Percentiles rank a stretch among this genome's conserved stretches.
Evolutionary conservation across 1,140 invertebrate species (phyloP).

Genomic region (Drosophila kohkoa): DNA sequence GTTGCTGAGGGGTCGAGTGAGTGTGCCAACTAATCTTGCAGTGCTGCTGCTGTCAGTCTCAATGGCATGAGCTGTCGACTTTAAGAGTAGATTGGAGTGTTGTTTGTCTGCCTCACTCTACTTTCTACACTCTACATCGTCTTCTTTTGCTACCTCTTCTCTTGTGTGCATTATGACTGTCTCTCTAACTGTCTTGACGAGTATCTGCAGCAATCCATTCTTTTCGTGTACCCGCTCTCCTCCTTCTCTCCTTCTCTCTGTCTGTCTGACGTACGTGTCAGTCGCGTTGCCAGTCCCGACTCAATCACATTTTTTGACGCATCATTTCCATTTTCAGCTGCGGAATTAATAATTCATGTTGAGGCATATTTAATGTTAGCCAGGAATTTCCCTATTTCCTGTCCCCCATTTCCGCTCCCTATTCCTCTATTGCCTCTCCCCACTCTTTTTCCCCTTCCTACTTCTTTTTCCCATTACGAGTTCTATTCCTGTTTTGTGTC

Average conservation of each 20-base stretch:
- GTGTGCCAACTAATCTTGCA: slow-evolving; percentile 19
- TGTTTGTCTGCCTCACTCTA: slow-evolving; percentile 12
- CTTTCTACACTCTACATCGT: background rate
- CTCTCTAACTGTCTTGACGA: slow-evolving; percentile 12
- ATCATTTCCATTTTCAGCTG: slow-evolving; percentile 52
- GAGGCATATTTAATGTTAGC: slow-evolving; percentile 57
- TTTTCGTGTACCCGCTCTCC: slow-evolving; percentile 4
- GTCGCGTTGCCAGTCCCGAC: slow-evolving; percentile 26
- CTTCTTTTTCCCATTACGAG: too few species aligned
- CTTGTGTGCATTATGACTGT: slow-evolving; percentile 34
- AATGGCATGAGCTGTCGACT: slow-evolving; percentile 60
- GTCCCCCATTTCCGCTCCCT: background rate
- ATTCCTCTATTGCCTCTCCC: too few species aligned
- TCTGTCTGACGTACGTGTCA: slow-evolving; percentile 17
- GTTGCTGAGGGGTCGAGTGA: background rate
- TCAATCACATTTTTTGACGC: slow-evolving; percentile 65
- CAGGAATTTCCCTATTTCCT: slow-evolving; percentile 9
- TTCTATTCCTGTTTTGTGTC: background rate
- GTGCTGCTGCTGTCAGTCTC: slow-evolving; percentile 56
- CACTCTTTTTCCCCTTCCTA: too few species aligned
- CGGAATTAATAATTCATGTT: slow-evolving; percentile 66
- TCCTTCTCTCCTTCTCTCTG: slow-evolving; percentile 23
- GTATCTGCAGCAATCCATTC: slow-evolving; percentile 36
- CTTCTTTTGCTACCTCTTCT: too few species aligned
- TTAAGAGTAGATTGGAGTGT: slow-evolving; percentile 29